These are phyloP conservation scores for Amphiprion clarkii DNA, from an alignment of 2,797 vertebrate genomes.

Conservation along the genomic window DNA sequence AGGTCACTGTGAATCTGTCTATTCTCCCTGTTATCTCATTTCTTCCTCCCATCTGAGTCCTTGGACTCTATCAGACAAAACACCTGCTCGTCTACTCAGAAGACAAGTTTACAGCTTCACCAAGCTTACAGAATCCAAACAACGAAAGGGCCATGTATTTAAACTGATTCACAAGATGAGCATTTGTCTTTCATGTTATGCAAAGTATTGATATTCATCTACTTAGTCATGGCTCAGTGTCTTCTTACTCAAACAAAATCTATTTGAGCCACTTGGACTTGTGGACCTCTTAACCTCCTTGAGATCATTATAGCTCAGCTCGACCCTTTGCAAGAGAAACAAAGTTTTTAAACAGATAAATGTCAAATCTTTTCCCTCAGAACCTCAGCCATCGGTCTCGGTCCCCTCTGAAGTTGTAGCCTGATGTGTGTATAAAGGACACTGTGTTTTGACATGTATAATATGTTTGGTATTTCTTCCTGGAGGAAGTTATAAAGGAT, in stretches of 20 bases:
- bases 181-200: background rate
- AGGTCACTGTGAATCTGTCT: conserved; percentile 57
- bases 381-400: conserved; percentile 33
- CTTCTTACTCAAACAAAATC: conserved; percentile 26
- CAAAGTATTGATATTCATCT: background rate
- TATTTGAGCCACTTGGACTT: conserved; percentile 12
- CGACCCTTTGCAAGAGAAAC: conserved; percentile 44
- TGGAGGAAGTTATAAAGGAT: conserved; percentile 34
- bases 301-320: conserved; percentile 46
- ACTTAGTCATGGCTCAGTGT: background rate
- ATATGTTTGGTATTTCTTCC: conserved; percentile 56
- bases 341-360: conserved; percentile 47
- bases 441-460: conserved; percentile 57
- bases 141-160: background rate
- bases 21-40: conserved; percentile 56
- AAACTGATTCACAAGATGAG: background rate
- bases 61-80: conserved; percentile 78
- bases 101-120: conserved; percentile 21
- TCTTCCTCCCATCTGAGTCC: conserved; percentile 62
- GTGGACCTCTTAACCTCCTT: conserved; percentile 18
- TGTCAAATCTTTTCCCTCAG: conserved; percentile 53
- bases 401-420: conserved; percentile 39
- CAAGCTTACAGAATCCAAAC: conserved; percentile 33
- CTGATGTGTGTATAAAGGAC: conserved; percentile 33
- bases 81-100: conserved; percentile 55